Conservation (phyloP, 1,140 invertebrate genomes). For the Pogonomyrmex californicus region DNA sequence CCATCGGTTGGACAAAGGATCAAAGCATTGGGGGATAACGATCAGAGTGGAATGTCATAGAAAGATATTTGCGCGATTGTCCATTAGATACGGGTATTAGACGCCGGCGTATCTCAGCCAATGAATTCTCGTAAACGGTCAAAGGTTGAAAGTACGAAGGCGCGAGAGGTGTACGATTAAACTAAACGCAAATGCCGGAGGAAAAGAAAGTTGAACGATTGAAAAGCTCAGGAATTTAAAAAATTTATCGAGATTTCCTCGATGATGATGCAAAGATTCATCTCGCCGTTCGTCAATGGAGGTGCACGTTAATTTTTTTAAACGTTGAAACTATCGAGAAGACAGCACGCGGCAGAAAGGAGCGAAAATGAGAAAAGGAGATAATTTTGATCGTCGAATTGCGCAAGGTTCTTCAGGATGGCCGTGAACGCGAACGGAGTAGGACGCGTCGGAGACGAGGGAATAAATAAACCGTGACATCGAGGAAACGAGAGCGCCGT, state of each 20-base stretch:
- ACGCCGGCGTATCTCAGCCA: background rate
- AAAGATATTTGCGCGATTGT: conserved; percentile 36
- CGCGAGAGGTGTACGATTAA: background rate
- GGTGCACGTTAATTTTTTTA: background rate
- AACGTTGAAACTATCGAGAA: conserved; percentile 17
- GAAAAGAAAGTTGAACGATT: background rate
- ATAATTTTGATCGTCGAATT: conserved; percentile 19
- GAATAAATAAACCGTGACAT: conserved; percentile 76
- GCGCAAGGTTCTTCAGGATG: conserved; percentile 28
- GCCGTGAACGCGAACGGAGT: conserved; percentile 38
- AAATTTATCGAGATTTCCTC: background rate
- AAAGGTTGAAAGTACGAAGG: conserved; percentile 36
- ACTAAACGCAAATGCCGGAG: conserved; percentile 11
- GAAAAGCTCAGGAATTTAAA: background rate
- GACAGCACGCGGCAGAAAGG: background rate
- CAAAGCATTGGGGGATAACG: background rate
- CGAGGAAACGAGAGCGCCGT: conserved; percentile 75
- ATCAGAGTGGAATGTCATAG: conserved; percentile 9
- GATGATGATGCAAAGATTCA: background rate
- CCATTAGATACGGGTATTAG: conserved; percentile 26
- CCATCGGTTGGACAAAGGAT: conserved; percentile 9
- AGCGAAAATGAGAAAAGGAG: background rate
- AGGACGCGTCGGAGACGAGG: conserved; percentile 51
- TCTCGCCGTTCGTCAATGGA: background rate
- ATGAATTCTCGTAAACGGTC: conserved; percentile 9